These are phyloP conservation scores for Lagenorhynchus albirostris DNA, from an alignment of 2,113 vertebrate species.

Conservation along the genomic window DNA sequence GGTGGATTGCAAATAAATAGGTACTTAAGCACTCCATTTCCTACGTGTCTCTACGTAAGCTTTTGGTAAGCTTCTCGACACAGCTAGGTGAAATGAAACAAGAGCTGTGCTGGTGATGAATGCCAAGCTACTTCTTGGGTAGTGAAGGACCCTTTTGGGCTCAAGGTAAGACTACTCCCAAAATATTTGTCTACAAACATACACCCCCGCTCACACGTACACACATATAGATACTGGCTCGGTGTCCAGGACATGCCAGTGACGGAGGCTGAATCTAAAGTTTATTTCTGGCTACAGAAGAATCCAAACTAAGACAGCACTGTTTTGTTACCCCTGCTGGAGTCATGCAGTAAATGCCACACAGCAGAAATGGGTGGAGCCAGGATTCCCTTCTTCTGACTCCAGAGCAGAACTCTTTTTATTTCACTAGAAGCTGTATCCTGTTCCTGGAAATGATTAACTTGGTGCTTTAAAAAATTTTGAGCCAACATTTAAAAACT, in stretches of 20 bases:
- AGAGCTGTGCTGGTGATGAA: background rate
- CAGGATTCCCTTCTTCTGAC: background rate
- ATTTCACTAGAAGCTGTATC: no score
- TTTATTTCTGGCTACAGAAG: conserved; percentile 42
- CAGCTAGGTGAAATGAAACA: conserved; percentile 19
- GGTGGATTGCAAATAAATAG: conserved; percentile 69
- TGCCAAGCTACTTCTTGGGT: conserved; percentile 16
- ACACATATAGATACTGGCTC: conserved; percentile 44
- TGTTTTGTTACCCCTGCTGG: conserved; percentile 2
- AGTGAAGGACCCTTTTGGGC: background rate
- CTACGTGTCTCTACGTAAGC: background rate
- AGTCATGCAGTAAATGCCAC: background rate
- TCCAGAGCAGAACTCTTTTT: background rate
- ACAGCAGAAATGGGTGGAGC: fast-evolving
- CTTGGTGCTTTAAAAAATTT: background rate
- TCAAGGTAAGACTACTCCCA: background rate
- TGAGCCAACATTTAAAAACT: background rate
- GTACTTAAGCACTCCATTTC: conserved; percentile 59
- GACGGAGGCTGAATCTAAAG: conserved; percentile 25
- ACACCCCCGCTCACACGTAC: background rate
- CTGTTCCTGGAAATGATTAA: background rate
- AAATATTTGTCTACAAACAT: background rate
- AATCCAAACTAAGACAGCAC: conserved; percentile 14
- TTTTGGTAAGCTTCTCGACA: conserved; percentile 37
- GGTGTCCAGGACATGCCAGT: background rate